Base-by-base conservation (phyloP, 2,797 vertebrate genomes). In the Poecilia wingei region DNA sequence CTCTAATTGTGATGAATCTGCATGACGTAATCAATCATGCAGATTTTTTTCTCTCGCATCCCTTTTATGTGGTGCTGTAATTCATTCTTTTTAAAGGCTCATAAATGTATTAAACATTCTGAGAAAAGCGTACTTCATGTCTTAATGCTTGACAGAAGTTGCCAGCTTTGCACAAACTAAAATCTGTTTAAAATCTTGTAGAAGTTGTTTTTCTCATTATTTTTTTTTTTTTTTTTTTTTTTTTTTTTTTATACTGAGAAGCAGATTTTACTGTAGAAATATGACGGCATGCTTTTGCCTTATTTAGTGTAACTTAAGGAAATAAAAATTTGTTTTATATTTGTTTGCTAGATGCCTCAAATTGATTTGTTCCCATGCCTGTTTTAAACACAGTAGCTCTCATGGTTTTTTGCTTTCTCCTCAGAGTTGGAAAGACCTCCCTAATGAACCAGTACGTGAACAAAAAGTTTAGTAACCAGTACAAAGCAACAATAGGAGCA, bases 391-490 rank as follows among this genome's bases (percentile, higher is more conserved):
- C 31, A 68, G 18, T 7, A 22, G 73, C n/a, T 10, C 1, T 80
- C 69, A 59, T 39, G 22, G 18, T 22, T 28, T 28, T 20, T 12
- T 6, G 74, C 73, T 83, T 20, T 79, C 3, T 76, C 81, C 61
- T 61, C 91, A 99, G 98, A 86, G 98, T 99, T 77, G 98, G 98
- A 43, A 99, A 99, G 94, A 99, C 98, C 76, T 99, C 98, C 0
- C 94, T 99, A 83, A 99, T 99, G 98, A 99, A 99, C 95, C 98
- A 99, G 93, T 99, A 99, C 94, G 98, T 99, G 93, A 99, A 99
- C 95, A 99, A 99, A 96, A 99, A 99, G 95, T 99, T 99, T 95
- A 99, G 98, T 92, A 99, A 99, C 92, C 98, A 99, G 91, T 99
- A 99, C 94, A 99, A 99, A 96, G 98, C 98, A 79, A 99, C 98